Base-by-base conservation (phyloP, 2,113 vertebrate species). In the Tapirus terrestris region DNA sequence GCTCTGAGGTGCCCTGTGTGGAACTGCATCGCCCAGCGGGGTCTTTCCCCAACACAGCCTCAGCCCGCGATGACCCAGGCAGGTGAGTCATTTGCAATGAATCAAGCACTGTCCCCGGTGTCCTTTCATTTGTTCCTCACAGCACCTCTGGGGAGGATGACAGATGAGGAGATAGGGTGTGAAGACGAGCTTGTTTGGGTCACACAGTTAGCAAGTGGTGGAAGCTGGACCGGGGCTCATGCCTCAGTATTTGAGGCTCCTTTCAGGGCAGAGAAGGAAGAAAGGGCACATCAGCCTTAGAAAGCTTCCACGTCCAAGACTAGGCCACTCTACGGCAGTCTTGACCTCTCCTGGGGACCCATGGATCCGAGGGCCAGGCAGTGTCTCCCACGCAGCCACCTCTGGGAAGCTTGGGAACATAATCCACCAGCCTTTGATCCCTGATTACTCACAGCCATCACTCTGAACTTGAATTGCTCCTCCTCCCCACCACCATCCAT, bases 401-500 rank as follows among this genome's bases (percentile, higher is more conserved):
- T 89, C 97, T 94, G 92, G 83, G 98, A 97, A 96, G 94, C 98
- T 90, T 97, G 96, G 92, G 92, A 96, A 88, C 90, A 48, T 43
- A 83, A 70, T 70, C 79, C 61, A 43, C 56, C 82, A n/a, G 96
- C 60, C 97, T 98, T 98, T 98, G 96, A 98, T 97, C 94, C 95
- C 80, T 0, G 39, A 79, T 98, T 96, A 98, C 94, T 97, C 98
- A 98, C 61, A 75, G 39, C 60, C 83, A 8, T 36, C 77, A 87
- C 98, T 97, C 93, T 97, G 97, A 97, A 96, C 97, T 95, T 80
- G 91, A 77, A 75, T 63, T 93, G 89, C 75, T 96, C 88, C 96
- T 89, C 80, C 89, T 97, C 77, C 87, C 81, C 95, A 85, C 75
- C 86, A 21, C 58, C 63, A 13, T 89, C 97, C 90, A 97, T 98